Percentiles rank a stretch among this genome's conserved stretches.
Evolutionary conservation across 2,888 invertebrate genomes (phyloP).

Genomic region (Himalopsyche japonica): DNA sequence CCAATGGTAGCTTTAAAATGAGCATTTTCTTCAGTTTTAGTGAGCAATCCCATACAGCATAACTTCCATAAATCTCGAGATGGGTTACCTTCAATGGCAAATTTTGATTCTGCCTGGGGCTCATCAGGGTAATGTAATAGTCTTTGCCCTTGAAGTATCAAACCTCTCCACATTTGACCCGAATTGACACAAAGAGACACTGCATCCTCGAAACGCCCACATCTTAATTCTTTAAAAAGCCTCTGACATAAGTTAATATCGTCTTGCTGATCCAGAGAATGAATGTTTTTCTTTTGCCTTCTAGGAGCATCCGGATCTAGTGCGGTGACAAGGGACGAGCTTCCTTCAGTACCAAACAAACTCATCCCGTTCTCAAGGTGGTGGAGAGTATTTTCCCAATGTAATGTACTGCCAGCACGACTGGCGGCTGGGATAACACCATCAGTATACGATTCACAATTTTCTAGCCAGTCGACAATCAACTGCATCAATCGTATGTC

Average conservation of each 20-base stretch:
- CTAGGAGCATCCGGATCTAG: constrained; percentile 90
- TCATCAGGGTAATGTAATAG: constrained; percentile 85
- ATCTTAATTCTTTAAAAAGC: constrained; percentile 77
- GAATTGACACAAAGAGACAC: constrained; percentile 80
- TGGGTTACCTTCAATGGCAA: constrained; percentile 80
- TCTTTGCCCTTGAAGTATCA: constrained; percentile 88
- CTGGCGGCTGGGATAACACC: constrained; percentile 51
- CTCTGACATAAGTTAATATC: constrained; percentile 58
- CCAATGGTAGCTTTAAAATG: constrained; percentile 71
- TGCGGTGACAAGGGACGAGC: constrained; percentile 61
- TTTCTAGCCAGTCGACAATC: constrained; percentile 92
- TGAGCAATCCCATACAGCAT: constrained; percentile 68
- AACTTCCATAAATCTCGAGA: constrained; percentile 79
- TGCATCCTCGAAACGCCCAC: constrained; percentile 85
- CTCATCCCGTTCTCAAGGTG: constrained; percentile 64
- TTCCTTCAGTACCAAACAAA: constrained; percentile 56
- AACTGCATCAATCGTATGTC: constrained; percentile 74
- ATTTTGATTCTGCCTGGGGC: constrained; percentile 51
- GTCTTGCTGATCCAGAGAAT: constrained; percentile 87
- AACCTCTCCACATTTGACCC: constrained; percentile 92
- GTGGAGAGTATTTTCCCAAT: constrained; percentile 92
- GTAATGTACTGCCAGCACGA: constrained; percentile 65
- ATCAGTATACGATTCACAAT: constrained; percentile 82
- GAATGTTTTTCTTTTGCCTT: constrained; percentile 75
- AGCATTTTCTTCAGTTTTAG: constrained; percentile 59